phyloP scores from a whole-genome alignment of 2,113 vertebrate genomes.

The Salvator merianae region DNA sequence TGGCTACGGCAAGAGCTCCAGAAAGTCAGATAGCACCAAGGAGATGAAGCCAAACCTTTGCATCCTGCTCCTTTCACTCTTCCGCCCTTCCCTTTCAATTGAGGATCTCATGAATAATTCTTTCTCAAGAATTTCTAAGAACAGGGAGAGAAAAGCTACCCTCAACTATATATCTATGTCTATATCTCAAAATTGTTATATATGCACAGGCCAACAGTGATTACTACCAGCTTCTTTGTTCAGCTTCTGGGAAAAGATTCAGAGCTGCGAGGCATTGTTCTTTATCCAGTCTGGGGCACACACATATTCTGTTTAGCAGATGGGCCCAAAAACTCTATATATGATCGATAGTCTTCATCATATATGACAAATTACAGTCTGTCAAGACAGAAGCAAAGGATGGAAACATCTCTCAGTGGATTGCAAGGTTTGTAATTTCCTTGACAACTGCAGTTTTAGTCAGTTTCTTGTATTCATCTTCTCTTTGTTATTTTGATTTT shows the following conservation, averaged over 20 bases:
- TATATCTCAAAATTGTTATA: background rate
- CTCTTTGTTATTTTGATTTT: fast-evolving
- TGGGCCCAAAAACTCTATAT: slow-evolving; percentile 28
- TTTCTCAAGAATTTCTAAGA: background rate
- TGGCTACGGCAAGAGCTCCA: slow-evolving; percentile 97
- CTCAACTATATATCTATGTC: too few species aligned
- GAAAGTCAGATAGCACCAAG: slow-evolving; percentile 86
- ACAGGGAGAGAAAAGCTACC: background rate
- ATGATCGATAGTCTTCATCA: slow-evolving; percentile 43
- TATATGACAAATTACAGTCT: slow-evolving; percentile 46
- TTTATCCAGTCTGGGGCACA: slow-evolving; percentile 11
- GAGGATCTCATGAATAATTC: slow-evolving; percentile 53
- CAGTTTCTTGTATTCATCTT: background rate
- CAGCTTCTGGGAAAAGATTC: slow-evolving; percentile 39
- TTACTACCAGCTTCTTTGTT: slow-evolving; percentile 36
- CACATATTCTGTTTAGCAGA: slow-evolving; percentile 38
- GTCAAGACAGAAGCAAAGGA: slow-evolving; percentile 54
- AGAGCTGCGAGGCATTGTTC: slow-evolving; percentile 37
- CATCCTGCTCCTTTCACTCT: slow-evolving; percentile 31
- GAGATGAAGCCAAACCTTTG: slow-evolving; percentile 17
- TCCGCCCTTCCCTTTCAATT: slow-evolving; percentile 54
- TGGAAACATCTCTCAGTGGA: slow-evolving; percentile 52
- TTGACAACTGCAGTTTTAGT: slow-evolving; percentile 18
- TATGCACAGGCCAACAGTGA: slow-evolving; percentile 40
- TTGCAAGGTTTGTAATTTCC: slow-evolving; percentile 54